Evolutionary conservation across 1,140 invertebrate species (phyloP), one percentile per base, ranked within the genome.

Genomic region (Frieseomelitta varia): DNA sequence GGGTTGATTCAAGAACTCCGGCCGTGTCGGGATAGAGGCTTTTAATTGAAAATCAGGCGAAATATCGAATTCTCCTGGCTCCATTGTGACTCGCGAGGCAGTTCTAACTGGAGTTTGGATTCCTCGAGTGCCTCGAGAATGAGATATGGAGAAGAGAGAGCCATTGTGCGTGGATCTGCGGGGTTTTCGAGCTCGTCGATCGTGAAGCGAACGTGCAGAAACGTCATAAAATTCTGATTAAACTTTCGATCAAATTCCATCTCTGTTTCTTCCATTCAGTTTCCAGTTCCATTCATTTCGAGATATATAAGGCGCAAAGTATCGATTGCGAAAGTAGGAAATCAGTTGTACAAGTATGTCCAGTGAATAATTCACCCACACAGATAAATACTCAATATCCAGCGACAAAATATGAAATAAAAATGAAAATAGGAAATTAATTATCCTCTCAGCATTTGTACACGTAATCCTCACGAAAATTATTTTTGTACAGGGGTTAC

Each of bases 41-140:
- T 78, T 67, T 78, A 78, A 78, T 78, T 78, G 67, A 30, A 71
- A 71, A 47, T 53, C 78, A 11, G 2, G 19, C 51, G 53, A 39
- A 58, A 34, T n/a, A 56, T 79, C 55, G 63, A 55, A 67, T 79
- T 47, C 65, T 53, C 47, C 4, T 21, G 75, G 24, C 24, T 21
- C 53, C 4, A 56, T 68, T 69, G 53, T 56, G 15, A 55, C 34
- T 27, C 8, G 30, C 10, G 8, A 17, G n/a, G 19, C 39, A 75
- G 55, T 58, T 58, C n/a, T 56, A 12, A 10, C 14, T 4, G 39
- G n/a, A 39, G 19, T 72, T n/a, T 6, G 39, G 6, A 72, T 24
- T 51, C 19, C 39, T 47, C 30, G 34, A 39, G 15, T 24, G 34
- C 4, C 39, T 69, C 24, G 39, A 47, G 69, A 19, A n/a, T 34